Evolutionary conservation across 2,797 vertebrate genomes (phyloP), one percentile per base, ranked within the genome.

Genomic region (Spondyliosoma cantharus): DNA sequence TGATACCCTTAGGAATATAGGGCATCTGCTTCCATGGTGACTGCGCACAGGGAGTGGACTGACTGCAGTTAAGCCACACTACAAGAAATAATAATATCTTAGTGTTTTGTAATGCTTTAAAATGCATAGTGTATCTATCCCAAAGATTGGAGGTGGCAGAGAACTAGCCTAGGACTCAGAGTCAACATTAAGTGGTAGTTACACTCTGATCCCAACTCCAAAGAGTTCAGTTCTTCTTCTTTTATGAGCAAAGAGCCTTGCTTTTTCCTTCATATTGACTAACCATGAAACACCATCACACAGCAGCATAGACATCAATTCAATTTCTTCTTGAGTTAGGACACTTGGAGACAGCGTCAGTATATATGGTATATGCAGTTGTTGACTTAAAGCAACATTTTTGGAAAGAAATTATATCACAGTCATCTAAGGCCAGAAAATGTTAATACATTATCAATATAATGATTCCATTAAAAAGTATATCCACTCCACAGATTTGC

Each of bases 1-100:
- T 72, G 74, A 83, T 88, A 80, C 91, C 91, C 88, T 64, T 61
- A 87, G 91, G 91, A 90, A 89, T 91, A 90, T 81, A 81, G 88
- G 87, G 74, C 81, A 90, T 84, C 87, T 89, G 84, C 85, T 82
- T 83, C 87, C 84, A 86, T 83, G 74, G 86, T 85, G 85, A 87
- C 89, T 85, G 86, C 83, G 87, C 86, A 76, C 74, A 68, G 49
- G 45, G 73, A 71, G 69, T 71, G 70, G 70, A 80, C 71, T 32
- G 76, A 81, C 73, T 88, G 64, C 76, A 80, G 78, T 80, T 73
- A 78, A 81, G 81, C 54, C 45, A 68, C 68, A 67, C 49, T 20
- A 15, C 29, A 59, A 82, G 52, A 76, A 61, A 73, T 53, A 82
- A 80, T 61, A 81, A 69, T 71, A 85, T 75, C 71, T 63, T 62